Base-by-base conservation (phyloP, 2,888 invertebrate genomes). In the Sisyra terminalis region DNA sequence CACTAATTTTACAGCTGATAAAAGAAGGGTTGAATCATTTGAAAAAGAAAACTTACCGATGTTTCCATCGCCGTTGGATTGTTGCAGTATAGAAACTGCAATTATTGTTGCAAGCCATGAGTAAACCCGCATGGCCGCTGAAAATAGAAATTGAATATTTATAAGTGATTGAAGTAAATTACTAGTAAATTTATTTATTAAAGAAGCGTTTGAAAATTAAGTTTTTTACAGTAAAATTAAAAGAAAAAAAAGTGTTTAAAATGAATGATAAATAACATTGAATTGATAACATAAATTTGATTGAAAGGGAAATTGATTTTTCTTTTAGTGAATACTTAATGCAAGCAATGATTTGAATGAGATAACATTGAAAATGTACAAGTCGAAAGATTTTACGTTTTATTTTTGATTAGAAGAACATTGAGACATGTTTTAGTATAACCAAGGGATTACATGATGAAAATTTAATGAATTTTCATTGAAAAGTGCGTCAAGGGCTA, bases 81-180 rank as follows among this genome's bases (percentile, higher is more conserved):
- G 11, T 9, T 11, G 11, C 18, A 37, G 18, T 16, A 37, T 16
- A 18, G 18, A 15, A 9, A 35, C 14, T 35, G 35, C 11, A 17
- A 16, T 37, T 17, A 37, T 17, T 17, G 18, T 17, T 18, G 16
- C 18, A 18, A 37, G 37, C 37, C 37, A 37, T 37, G 37, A 37
- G 37, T 17, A 11, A 37, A 18, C 18, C 37, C 18, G 37, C 37
- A 37, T 37, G 37, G 37, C 37, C 37, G 16, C 16, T 18, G 11
- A 17, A 37, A 37, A 37, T 3, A 37, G n/a, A 15, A 18, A 17
- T 37, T 15, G 2, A 37, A 37, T 17, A 18, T 15, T 11, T 7
- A 7, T 34, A 7, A 11, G 10, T 34, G 11, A 7, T 36, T 14
- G 15, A n/a, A 14, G 3, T 13, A 36, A 36, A n/a, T 10, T 14